Evolutionary conservation across 1,140 invertebrate genomes (phyloP).

Genomic region (Diuraphis noxia): DNA sequence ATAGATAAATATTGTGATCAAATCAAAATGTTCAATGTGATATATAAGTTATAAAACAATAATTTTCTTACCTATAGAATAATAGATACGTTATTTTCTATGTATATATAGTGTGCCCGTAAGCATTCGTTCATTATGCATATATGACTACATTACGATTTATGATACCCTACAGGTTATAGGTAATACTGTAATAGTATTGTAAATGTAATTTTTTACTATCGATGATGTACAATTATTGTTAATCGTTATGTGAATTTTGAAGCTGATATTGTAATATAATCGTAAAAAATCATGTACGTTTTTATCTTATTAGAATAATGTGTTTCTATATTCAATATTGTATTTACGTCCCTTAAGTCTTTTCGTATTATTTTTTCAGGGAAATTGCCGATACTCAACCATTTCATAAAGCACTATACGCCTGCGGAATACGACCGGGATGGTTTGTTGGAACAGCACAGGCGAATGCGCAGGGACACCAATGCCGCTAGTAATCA

Average conservation of each 20-base stretch:
- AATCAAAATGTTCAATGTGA: background rate
- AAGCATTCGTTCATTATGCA: background rate
- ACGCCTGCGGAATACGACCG: slow-evolving; percentile 65
- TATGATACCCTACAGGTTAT: background rate
- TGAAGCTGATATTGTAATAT: background rate
- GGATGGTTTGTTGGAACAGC: slow-evolving; percentile 61
- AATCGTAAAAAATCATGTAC: background rate
- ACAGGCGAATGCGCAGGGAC: slow-evolving; percentile 59
- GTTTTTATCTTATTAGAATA: background rate
- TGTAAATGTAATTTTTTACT: background rate
- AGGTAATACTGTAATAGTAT: background rate
- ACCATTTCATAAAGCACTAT: slow-evolving; percentile 64
- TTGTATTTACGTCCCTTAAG: background rate
- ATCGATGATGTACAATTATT: background rate
- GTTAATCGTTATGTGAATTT: background rate
- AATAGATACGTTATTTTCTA: background rate
- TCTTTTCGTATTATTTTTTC: background rate
- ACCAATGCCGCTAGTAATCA: background rate
- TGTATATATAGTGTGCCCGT: background rate
- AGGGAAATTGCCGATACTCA: slow-evolving; percentile 58
- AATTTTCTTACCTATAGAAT: background rate
- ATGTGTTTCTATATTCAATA: background rate
- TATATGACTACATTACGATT: too few relatives aligned
- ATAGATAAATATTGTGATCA: too few relatives aligned
- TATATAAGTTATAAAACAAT: too few relatives aligned